Percentiles rank a stretch among this genome's conserved stretches.
These are phyloP conservation scores for Coranthus polyacanthus DNA, from an alignment of 2,797 vertebrate species.

Conservation along the genomic window DNA sequence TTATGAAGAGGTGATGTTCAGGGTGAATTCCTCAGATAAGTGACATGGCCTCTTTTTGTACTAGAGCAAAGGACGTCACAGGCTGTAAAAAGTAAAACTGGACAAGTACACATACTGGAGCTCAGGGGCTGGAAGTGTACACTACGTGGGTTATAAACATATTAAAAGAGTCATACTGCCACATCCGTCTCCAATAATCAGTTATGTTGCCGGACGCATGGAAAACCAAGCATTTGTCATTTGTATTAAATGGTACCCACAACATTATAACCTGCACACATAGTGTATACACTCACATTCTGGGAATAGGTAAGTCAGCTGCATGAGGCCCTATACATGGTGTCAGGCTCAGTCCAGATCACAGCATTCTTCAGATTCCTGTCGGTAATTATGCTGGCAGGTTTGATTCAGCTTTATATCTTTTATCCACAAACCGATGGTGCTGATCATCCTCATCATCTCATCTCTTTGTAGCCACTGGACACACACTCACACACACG, in stretches of 20 bases:
- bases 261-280: constrained; percentile 12
- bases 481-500: constrained; percentile 9
- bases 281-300: constrained; percentile 9
- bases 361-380: constrained; percentile 81
- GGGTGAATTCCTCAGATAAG: constrained; percentile 82
- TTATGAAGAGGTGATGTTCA: constrained; percentile 77
- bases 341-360: constrained; percentile 72
- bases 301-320: constrained; percentile 58
- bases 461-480: constrained; percentile 23
- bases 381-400: constrained; percentile 69
- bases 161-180: neutral
- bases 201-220: neutral
- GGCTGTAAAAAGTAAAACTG: constrained; percentile 59
- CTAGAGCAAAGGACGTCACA: constrained; percentile 38
- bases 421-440: constrained; percentile 44
- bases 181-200: constrained; percentile 6
- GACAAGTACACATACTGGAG: constrained; percentile 28
- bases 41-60: constrained; percentile 71
- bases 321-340: constrained; percentile 59
- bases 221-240: constrained; percentile 18
- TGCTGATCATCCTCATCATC: constrained; percentile 44
- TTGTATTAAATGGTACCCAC: constrained; percentile 24
- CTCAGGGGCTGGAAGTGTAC: neutral
- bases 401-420: constrained; percentile 68
- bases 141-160: constrained; percentile 10